Conservation (phyloP, 2,888 invertebrate species). For the Apodemia duryi region DNA sequence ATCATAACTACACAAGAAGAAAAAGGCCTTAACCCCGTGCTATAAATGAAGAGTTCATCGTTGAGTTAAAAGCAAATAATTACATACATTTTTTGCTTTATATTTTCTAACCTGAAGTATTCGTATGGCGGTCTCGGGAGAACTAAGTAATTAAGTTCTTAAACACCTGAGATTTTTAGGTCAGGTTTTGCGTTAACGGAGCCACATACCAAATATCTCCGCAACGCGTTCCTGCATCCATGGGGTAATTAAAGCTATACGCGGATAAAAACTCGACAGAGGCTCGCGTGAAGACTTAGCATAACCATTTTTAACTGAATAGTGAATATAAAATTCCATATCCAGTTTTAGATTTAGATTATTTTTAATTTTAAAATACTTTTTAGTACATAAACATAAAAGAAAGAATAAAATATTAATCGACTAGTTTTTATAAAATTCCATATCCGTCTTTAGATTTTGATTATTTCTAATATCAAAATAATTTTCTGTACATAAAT, state of each 20-base stretch:
- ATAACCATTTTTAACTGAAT: conserved; percentile 27
- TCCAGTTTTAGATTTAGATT: background rate
- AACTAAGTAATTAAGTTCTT: conserved; percentile 41
- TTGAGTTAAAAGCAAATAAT: conserved; percentile 8
- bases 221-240: conserved; percentile 39
- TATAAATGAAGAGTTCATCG: background rate
- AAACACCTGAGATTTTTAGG: conserved; percentile 37
- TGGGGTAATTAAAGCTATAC: conserved; percentile 69
- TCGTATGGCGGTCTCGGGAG: conserved; percentile 22
- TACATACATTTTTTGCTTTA: conserved; percentile 23
- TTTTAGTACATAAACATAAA: too few species aligned
- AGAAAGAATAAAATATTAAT: too few species aligned
- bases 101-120: conserved; percentile 24
- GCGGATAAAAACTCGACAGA: conserved; percentile 55
- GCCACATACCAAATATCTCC: conserved; percentile 38
- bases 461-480: too few species aligned
- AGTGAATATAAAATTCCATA: background rate
- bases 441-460: too few species aligned
- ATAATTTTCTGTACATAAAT: too few species aligned
- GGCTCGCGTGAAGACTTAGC: conserved; percentile 41
- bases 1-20: background rate
- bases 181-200: conserved; percentile 34
- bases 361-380: too few species aligned
- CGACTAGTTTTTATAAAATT: too few species aligned
- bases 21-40: background rate